Conservation (phyloP, 2,888 invertebrate genomes). For the Cantharis rufa region DNA sequence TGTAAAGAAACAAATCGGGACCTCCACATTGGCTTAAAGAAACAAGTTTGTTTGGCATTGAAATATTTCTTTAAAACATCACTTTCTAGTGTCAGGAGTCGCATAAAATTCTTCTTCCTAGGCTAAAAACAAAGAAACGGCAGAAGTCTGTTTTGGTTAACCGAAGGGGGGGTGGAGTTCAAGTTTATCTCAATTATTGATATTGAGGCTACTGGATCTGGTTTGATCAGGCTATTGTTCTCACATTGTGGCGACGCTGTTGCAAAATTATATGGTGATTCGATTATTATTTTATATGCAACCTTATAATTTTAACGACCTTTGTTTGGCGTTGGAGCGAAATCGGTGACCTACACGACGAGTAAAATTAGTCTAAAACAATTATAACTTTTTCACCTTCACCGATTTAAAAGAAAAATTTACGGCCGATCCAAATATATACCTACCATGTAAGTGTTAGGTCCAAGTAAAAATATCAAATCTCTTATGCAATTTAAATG, state of each 20-base stretch:
- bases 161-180: too few species aligned
- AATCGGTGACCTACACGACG: not conserved
- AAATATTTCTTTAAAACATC: too few species aligned
- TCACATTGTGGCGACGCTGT: not conserved
- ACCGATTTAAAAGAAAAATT: conserved; percentile 13
- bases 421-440: conserved; percentile 9
- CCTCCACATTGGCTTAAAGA: too few species aligned
- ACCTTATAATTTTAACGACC: not conserved
- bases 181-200: not conserved
- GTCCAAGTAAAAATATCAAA: conserved; percentile 37
- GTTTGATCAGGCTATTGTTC: not conserved
- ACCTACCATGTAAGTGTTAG: conserved; percentile 12
- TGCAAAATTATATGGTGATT: not conserved
- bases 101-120: too few species aligned
- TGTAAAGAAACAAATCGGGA: too few species aligned
- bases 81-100: too few species aligned
- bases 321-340: not conserved
- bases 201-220: not conserved
- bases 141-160: too few species aligned
- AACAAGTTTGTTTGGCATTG: too few species aligned
- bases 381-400: conserved; percentile 22
- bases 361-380: not conserved
- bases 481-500: conserved; percentile 32
- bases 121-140: too few species aligned
- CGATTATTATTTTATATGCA: not conserved